Evolutionary conservation across 2,113 vertebrate genomes (phyloP), one percentile per base, ranked within the genome.

Genomic region (Chaetorhynchus papuensis): DNA sequence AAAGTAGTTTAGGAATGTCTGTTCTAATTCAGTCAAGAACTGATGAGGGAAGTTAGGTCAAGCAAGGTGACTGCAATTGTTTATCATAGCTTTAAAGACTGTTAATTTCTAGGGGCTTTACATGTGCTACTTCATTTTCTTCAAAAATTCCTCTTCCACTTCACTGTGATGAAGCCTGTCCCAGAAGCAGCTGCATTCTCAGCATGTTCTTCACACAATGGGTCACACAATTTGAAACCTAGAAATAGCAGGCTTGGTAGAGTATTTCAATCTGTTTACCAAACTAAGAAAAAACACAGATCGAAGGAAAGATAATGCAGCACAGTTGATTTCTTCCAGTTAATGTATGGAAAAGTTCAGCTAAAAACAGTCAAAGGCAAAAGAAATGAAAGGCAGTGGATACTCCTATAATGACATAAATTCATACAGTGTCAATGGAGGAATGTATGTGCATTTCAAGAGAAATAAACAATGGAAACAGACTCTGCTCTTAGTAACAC

Each of bases 281-380:
- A 59, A 82, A 53, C 16, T 47, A 56, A 61, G 9, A 41, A 72
- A 91, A 83, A 82, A 8, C 52, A 78, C n/a, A 74, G 42, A 76
- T 42, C 0, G 0, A 33, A 53, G 26, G 19, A 49, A 30, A 82
- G 37, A n/a, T 59, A 75, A 64, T 8, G 22, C 20, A 74, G 26
- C 13, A 28, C 1, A 42, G 20, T 3, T 68, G 5, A 49, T 52
- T 28, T 31, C 20, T 37, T 87, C 65, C 3, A 7, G 49, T 41
- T 59, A 71, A n/a, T 2, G 8, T 59, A 47, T 6, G 8, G 33
- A 0, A 71, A 79, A 68, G 4, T 23, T 9, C 11, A 37, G 50
- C 24, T 57, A 70, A 78, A 69, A 69, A 11, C 13, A 83, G 47
- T 20, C 31, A 41, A 78, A 82, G 65, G 31, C 17, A 42, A 31